Conservation (phyloP, 1,140 invertebrate species). For the Maniola jurtina region DNA sequence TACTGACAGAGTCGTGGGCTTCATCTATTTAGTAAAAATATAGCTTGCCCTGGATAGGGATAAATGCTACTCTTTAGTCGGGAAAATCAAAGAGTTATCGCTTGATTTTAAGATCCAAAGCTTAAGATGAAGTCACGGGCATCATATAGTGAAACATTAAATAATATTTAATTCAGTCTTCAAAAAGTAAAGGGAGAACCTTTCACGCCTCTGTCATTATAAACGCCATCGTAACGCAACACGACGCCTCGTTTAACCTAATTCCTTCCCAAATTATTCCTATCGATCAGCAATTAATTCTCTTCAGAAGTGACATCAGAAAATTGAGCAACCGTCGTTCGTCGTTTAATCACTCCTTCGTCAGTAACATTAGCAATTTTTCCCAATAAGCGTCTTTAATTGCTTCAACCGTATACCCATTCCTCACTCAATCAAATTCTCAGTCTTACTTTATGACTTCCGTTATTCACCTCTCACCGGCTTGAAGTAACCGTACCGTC, state of each 20-base stretch:
- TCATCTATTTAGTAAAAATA: too few species aligned
- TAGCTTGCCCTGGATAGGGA: too few species aligned
- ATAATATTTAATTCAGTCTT: too few species aligned
- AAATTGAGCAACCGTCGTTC: conserved; percentile 30
- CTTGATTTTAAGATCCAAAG: too few species aligned
- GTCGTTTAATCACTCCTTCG: conserved; percentile 37
- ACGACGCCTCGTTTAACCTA: conserved; percentile 13
- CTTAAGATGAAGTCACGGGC: too few species aligned
- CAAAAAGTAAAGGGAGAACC: too few species aligned
- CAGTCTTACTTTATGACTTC: conserved; percentile 48
- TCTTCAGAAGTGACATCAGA: conserved; percentile 33
- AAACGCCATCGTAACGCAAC: conserved; percentile 1
- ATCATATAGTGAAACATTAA: too few species aligned
- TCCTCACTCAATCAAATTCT: conserved; percentile 60
- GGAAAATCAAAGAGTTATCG: too few species aligned
- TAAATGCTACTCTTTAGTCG: too few species aligned
- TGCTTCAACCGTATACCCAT: conserved; percentile 53
- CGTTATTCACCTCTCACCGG: conserved; percentile 39
- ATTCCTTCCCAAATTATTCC: conserved; percentile 19
- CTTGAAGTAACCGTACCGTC: conserved; percentile 52
- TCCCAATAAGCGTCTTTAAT: conserved; percentile 61
- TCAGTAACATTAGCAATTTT: conserved; percentile 61
- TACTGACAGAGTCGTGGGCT: too few species aligned
- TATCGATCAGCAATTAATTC: conserved; percentile 38
- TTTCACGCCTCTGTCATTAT: background rate